Conservation (phyloP, 2,113 vertebrate genomes). For the Hemiscyllium ocellatum region DNA sequence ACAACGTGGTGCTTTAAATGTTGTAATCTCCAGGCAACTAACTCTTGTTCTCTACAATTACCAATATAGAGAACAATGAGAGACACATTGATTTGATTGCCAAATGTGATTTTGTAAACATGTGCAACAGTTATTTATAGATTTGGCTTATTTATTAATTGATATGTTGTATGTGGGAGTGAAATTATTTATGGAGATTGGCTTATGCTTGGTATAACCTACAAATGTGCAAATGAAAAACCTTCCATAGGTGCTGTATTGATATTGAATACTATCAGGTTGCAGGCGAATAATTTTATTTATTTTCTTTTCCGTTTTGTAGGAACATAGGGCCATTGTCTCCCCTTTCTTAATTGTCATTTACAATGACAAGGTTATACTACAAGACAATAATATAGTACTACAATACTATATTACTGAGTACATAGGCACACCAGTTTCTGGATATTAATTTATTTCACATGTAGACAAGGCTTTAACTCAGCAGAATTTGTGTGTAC, state of each 20-base stretch:
- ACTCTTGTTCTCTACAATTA: no score
- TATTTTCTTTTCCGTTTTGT: background rate
- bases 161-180: background rate
- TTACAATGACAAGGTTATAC: background rate
- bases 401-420: no score
- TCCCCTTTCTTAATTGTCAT: background rate
- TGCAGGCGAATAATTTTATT: background rate
- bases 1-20: no score
- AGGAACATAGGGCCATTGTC: background rate
- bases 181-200: background rate
- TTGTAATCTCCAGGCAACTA: no score
- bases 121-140: background rate
- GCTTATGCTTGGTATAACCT: background rate
- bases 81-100: no score
- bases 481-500: background rate
- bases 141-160: background rate
- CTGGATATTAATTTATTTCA: background rate
- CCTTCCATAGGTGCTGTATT: background rate
- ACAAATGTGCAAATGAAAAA: background rate
- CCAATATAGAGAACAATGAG: no score
- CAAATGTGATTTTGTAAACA: background rate
- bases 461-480: background rate
- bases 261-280: background rate
- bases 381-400: no score
- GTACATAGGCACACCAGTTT: background rate